These are phyloP conservation scores for Embiotoca jacksoni DNA, from an alignment of 2,113 vertebrate genomes.

Conservation along the genomic window DNA sequence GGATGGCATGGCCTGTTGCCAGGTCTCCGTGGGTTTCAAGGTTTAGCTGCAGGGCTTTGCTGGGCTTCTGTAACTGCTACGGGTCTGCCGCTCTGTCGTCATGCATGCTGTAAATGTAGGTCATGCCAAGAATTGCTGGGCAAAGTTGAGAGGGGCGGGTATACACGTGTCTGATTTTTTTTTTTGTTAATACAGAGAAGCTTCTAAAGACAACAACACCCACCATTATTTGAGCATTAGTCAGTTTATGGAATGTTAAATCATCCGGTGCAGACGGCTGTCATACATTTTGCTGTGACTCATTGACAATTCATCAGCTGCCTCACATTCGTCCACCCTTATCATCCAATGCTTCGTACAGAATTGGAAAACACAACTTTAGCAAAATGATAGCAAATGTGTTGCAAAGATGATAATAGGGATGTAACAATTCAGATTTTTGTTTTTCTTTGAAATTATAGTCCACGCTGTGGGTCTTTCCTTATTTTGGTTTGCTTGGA, in stretches of 20 bases:
- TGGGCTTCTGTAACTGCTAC: slow-evolving; percentile 29
- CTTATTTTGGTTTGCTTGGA: slow-evolving; percentile 28
- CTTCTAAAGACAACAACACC: slow-evolving; percentile 8
- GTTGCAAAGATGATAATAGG: no score
- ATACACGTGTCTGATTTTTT: slow-evolving; percentile 19
- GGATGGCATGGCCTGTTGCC: slow-evolving; percentile 52
- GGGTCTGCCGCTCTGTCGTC: slow-evolving; percentile 37
- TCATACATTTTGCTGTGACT: slow-evolving; percentile 12
- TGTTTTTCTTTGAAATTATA: background rate
- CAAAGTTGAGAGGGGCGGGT: slow-evolving; percentile 47
- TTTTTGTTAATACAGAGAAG: slow-evolving; percentile 22
- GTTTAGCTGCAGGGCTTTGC: slow-evolving; percentile 34
- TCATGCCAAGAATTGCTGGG: slow-evolving; percentile 56
- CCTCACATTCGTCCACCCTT: slow-evolving; percentile 19
- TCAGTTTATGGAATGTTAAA: slow-evolving; percentile 16
- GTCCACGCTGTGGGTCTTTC: background rate
- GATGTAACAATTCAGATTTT: background rate
- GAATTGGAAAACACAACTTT: background rate
- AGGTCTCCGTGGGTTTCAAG: slow-evolving; percentile 43
- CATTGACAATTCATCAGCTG: slow-evolving; percentile 26
- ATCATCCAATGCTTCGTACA: background rate
- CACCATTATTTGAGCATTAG: background rate
- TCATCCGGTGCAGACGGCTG: background rate
- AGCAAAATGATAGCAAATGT: no score
- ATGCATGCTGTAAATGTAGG: slow-evolving; percentile 66